Base-by-base conservation (phyloP, 1,140 invertebrate genomes). In the Polyergus mexicanus region DNA sequence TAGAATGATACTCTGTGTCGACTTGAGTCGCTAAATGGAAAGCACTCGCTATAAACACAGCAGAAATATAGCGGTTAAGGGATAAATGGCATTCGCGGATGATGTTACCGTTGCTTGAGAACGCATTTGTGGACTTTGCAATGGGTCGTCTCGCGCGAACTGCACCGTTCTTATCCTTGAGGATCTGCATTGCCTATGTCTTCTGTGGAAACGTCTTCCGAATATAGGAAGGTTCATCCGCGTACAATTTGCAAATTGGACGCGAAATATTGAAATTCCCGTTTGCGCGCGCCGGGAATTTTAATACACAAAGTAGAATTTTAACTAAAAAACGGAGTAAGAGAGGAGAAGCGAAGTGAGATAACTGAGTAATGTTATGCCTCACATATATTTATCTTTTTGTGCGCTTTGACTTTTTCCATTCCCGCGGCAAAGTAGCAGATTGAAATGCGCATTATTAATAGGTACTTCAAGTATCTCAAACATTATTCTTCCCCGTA, bases 371-470 rank as follows among this genome's bases (percentile, higher is more conserved):
- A 72, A 72, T 35, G 68, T 83, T 74, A 72, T 4, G 25, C 32
- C 28, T 56, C 44, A 35, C 35, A 38, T 22, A 28, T 22, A 51
- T 7, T 47, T 83, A 69, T 74, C 56, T 60, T 54, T 35, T 38
- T 62, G 60, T 44, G 35, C 8, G 6, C 83, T 78, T 66, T 65
- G 47, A 66, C 47, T 28, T 62, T 68, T 47, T 44, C 7, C 35
- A 25, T 35, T 41, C 41, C 71, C 41, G 44, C 19, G 28, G 38
- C 68, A 13, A 32, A 44, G 25, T 19, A 19, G 78, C 16, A 60
- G 25, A 83, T 83, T 83, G 78, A 74, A 83, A 83, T 83, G 68
- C 78, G 78, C 78, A 83, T 83, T 83, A 83, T 83, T 83, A 83
- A 72, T 54, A 25, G 41, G 68, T 74, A 72, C 66, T 72, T 72